Evolutionary conservation across 1,140 invertebrate species (phyloP), one percentile per base, ranked within the genome.

Genomic region (Aphaenogaster ashmeadi): DNA sequence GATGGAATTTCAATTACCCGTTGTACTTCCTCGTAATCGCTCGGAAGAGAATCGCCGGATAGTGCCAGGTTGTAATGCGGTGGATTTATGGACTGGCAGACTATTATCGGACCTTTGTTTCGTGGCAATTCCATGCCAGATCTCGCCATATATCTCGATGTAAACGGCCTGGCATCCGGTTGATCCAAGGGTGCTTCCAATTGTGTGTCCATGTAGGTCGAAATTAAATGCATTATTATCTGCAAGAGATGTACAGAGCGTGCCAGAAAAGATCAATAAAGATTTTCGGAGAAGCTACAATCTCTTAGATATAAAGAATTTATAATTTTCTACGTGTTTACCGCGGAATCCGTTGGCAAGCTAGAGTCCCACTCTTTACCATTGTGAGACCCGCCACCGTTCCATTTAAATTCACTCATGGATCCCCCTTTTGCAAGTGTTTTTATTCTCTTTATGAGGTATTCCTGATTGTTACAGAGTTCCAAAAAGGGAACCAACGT

Each of bases 391-490:
- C 97, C 96, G 8, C 98, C 98, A 67, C 96, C 96, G 94, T 98
- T 98, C 98, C 98, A 98, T 86, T 96, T 97, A 91, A 97, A 98
- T 83, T 98, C 97, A 84, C 97, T 97, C 96, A 98, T 97, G 90
- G 97, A 98, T 36, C 98, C 97, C 86, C 97, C 97, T 91, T 96
- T 97, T 0, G 97, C 96, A 6, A 98, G 95, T 96, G 96, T 95
- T 95, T 96, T 96, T 18, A 98, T 97, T 90, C 98, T 96, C 72
- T 97, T 96, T 3, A 98, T 97, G 11, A 98, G 93, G 95, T 98
- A 98, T 93, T 98, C 97, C 92, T 98, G 98, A 96, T 98, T 98
- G 6, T 96, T 96, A 5, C 97, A 97, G 7, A 98, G 93, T 91
- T 98, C 98, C 83, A 98, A 94, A 93, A 98, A 98, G 1, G 97